Evolutionary conservation across 2,888 invertebrate species (phyloP).

Genomic region (Lycophotia porphyrea): DNA sequence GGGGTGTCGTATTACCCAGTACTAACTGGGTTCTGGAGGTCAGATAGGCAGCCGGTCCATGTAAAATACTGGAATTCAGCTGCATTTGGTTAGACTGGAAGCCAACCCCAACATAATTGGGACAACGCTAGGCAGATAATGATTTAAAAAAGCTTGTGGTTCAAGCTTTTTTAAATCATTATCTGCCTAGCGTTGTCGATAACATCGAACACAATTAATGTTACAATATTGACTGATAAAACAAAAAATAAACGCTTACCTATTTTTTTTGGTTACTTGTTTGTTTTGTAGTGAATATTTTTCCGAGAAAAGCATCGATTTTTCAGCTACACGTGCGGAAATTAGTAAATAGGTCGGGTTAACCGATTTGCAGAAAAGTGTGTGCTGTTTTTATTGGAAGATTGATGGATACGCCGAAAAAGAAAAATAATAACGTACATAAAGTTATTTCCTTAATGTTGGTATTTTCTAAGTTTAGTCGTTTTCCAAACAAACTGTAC

Average conservation of each 20-base stretch:
- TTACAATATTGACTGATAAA: background rate
- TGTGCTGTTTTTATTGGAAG: background rate
- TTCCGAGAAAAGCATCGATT: background rate
- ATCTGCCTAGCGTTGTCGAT: too few relatives aligned
- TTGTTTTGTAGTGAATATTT: background rate
- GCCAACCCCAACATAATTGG: too few relatives aligned
- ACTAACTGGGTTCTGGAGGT: too few relatives aligned
- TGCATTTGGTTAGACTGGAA: too few relatives aligned
- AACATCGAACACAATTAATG: too few relatives aligned
- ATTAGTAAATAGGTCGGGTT: background rate
- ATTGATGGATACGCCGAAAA: background rate
- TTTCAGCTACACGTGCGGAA: background rate
- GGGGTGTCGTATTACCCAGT: too few relatives aligned
- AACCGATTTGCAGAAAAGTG: background rate
- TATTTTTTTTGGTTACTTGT: background rate
- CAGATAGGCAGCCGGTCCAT: too few relatives aligned
- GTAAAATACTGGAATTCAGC: too few relatives aligned
- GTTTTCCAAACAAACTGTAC: background rate
- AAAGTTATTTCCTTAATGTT: background rate
- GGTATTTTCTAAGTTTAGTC: background rate
- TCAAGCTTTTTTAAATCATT: too few relatives aligned
- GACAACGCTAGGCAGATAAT: too few relatives aligned
- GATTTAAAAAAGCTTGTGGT: too few relatives aligned
- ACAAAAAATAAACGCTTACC: background rate
- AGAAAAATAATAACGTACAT: background rate